A percentile compares a stretch with the other conserved stretches of the same genome.
These are phyloP conservation scores for Amblyjoppa proteus DNA, from an alignment of 2,888 invertebrate species.

Conservation along the genomic window DNA sequence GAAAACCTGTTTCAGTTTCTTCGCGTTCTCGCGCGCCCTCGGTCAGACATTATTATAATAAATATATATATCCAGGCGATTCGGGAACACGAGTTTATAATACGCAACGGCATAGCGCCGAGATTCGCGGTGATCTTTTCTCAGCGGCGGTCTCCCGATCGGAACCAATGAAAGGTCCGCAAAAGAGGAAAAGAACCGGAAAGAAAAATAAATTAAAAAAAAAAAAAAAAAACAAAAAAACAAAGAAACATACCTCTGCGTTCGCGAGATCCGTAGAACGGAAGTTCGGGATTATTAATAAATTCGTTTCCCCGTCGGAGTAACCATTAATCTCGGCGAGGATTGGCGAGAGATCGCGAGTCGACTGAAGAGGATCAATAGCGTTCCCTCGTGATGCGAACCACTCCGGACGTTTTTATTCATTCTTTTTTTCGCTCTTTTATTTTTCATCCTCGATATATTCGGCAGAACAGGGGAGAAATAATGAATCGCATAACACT, in stretches of 20 bases:
- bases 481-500: slow-evolving; percentile 21
- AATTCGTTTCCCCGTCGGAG: slow-evolving; percentile 69
- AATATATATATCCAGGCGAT: slow-evolving; percentile 51
- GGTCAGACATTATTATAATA: slow-evolving; percentile 62
- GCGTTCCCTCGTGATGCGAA: slow-evolving; percentile 27
- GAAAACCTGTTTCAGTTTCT: slow-evolving; percentile 67
- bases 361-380: slow-evolving; percentile 38
- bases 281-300: slow-evolving; percentile 70
- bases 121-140: slow-evolving; percentile 51
- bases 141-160: slow-evolving; percentile 36
- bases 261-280: slow-evolving; percentile 57
- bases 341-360: slow-evolving; percentile 48
- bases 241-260: slow-evolving; percentile 22
- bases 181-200: background rate
- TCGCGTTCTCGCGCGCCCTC: slow-evolving; percentile 33
- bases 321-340: slow-evolving; percentile 66
- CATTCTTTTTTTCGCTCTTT: background rate
- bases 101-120: background rate
- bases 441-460: background rate
- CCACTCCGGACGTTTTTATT: slow-evolving; percentile 24
- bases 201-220: too few species aligned
- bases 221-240: background rate
- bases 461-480: background rate
- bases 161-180: background rate
- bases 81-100: slow-evolving; percentile 53